Percentiles rank a stretch among this genome's conserved stretches.
These are phyloP conservation scores for Brachyopa scutellaris DNA, from an alignment of 2,888 invertebrate species.

Conservation along the genomic window DNA sequence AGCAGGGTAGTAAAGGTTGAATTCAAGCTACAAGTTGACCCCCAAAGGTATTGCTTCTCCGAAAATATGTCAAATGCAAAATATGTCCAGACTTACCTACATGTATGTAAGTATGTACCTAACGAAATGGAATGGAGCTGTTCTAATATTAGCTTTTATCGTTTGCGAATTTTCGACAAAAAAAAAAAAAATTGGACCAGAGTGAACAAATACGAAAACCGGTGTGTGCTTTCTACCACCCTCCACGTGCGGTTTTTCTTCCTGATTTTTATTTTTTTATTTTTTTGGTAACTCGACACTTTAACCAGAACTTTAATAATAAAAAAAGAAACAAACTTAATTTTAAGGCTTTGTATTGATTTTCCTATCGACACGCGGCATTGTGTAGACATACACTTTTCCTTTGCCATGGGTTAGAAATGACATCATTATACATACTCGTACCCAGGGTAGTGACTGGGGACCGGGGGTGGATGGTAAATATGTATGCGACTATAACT, in stretches of 20 bases:
- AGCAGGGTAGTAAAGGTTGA: background rate
- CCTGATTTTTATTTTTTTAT: background rate
- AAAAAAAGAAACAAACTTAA: too few species aligned
- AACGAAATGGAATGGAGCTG: constrained; percentile 26
- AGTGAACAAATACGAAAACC: background rate
- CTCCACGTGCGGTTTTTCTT: too few species aligned
- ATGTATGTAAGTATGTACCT: too few species aligned
- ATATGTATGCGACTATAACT: too few species aligned
- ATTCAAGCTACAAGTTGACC: constrained; percentile 15
- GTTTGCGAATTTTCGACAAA: constrained; percentile 7
- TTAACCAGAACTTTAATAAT: constrained; percentile 55
- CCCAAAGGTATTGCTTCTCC: constrained; percentile 14
- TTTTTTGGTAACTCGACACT: constrained; percentile 22
- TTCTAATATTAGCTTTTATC: constrained; percentile 45
- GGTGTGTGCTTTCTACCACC: background rate
- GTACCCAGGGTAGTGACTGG: too few species aligned
- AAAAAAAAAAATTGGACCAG: too few species aligned
- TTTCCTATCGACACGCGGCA: constrained; percentile 22
- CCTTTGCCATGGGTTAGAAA: constrained; percentile 25
- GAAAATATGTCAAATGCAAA: constrained; percentile 20
- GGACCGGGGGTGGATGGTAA: constrained; percentile 4
- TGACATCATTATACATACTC: constrained; percentile 69
- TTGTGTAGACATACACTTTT: constrained; percentile 13
- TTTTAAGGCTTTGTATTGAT: constrained; percentile 49
- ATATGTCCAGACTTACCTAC: too few species aligned